These are phyloP conservation scores for Lasius platythorax DNA, from an alignment of 2,888 invertebrate genomes.

Conservation along the genomic window DNA sequence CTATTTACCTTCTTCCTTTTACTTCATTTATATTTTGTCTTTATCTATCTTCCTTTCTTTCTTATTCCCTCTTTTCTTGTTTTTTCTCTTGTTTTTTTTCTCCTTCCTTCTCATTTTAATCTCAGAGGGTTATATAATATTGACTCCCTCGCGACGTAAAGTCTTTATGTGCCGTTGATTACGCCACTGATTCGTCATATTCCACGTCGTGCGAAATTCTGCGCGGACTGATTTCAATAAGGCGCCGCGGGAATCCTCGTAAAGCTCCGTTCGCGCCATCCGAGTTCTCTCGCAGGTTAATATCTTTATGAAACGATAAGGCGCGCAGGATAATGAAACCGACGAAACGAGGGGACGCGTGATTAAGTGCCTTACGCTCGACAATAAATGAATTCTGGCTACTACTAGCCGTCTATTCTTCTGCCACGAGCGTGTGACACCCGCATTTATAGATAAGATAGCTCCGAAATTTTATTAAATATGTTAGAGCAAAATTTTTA, in stretches of 20 bases:
- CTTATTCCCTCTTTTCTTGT: neutral
- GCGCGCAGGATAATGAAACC: slow-evolving; percentile 71
- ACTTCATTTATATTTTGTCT: neutral
- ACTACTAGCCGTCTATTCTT: slow-evolving; percentile 28
- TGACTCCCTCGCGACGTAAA: neutral
- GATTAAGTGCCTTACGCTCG: slow-evolving; percentile 70
- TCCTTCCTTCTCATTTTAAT: neutral
- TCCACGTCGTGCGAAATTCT: slow-evolving; percentile 61
- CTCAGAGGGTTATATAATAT: neutral
- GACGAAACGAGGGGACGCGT: slow-evolving; percentile 69
- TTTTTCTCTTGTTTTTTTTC: neutral
- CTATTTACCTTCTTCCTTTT: neutral
- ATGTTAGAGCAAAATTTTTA: neutral
- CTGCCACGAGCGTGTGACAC: neutral
- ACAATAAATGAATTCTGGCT: slow-evolving; percentile 73
- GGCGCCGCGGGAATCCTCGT: slow-evolving; percentile 66
- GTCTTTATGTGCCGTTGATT: slow-evolving; percentile 10
- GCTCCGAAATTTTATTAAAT: slow-evolving; percentile 8
- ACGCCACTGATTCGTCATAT: slow-evolving; percentile 54
- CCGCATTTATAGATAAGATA: neutral
- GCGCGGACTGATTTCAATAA: slow-evolving; percentile 72
- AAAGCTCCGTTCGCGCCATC: slow-evolving; percentile 65
- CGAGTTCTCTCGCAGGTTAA: slow-evolving; percentile 68
- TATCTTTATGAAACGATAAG: slow-evolving; percentile 76
- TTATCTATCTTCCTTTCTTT: neutral